These are phyloP conservation scores for Leucoraja ocellata DNA, from an alignment of 2,797 vertebrate genomes.

Conservation along the genomic window DNA sequence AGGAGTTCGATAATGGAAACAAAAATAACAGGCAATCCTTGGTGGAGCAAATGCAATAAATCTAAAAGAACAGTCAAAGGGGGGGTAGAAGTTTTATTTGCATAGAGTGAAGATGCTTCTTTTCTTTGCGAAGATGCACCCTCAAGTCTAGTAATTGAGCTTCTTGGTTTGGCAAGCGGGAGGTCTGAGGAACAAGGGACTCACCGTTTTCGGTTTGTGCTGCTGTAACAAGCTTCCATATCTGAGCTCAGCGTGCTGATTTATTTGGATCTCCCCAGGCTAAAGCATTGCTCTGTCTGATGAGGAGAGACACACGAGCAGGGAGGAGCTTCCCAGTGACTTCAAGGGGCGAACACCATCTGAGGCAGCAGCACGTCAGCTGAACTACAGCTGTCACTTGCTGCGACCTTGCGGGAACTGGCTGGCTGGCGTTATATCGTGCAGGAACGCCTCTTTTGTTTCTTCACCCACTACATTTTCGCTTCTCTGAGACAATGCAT, in stretches of 20 bases:
- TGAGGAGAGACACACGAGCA: neutral
- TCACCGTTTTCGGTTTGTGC: conserved; percentile 20
- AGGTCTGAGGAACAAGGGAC: conserved; percentile 32
- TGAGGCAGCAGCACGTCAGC: neutral
- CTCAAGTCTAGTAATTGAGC: neutral
- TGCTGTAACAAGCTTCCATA: neutral
- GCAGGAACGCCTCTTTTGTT: neutral
- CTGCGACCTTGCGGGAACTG: conserved; percentile 17
- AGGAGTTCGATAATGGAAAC: neutral
- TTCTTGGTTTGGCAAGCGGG: conserved; percentile 17
- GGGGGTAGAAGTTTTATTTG: conserved; percentile 21
- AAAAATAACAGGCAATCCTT: neutral
- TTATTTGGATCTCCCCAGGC: neutral
- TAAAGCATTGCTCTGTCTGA: neutral
- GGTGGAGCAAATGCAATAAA: neutral
- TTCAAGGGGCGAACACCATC: neutral
- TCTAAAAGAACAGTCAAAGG: conserved; percentile 19
- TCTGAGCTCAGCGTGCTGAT: conserved; percentile 10
- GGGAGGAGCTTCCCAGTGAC: conserved; percentile 11
- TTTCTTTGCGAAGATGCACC: conserved; percentile 24
- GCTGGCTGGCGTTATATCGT: neutral
- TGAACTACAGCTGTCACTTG: neutral
- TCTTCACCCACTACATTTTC: neutral
- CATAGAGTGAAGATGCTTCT: neutral
- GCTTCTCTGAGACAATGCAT: neutral